Evolutionary conservation across 2,797 vertebrate species (phyloP), one percentile per base, ranked within the genome.

Genomic region (Meda fulgida): DNA sequence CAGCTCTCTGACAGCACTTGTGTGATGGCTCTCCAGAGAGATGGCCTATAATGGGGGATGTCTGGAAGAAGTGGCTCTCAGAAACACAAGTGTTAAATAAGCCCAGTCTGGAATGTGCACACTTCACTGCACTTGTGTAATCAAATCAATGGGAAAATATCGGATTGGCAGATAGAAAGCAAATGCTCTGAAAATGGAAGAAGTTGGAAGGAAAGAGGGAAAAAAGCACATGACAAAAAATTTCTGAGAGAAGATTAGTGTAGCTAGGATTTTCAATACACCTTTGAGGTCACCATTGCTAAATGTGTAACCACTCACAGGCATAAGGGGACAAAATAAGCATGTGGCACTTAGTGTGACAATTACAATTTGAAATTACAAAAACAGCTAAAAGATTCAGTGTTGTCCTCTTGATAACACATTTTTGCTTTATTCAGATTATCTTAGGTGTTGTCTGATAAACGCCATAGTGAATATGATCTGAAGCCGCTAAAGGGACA

Each of bases 1-100:
- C 34, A 77, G 72, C 60, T 71, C 53, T 72, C 85, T 86, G 71
- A 76, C 31, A 78, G 65, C 46, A 78, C 23, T 70, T 91, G 90
- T 90, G 91, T 89, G 85, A 91, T 88, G 84, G 84, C 84, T 89
- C 88, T 77, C 16, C 11, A 48, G 83, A 88, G 81, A 88, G 81
- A 86, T 86, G 81, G 82, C 77, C 86, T 84, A 69, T 72, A 73
- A 77, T 78, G 66, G 71, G 60, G 10, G 65, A 84, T 43, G 60
- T 73, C 53, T 85, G 73, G 40, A 77, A 80, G 63, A 80, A 88
- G 51, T 73, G n/a, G 73, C 71, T 84, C 71, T 69, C 23, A 70
- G 43, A 40, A 31, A 81, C 23, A 80, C 53, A 46, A 82, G 40
- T 43, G 76, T 70, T 73, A 46, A 70, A 72, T 85, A 70, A 36